phyloP scores from a whole-genome alignment of 2,888 invertebrate species.

The Tetragonisca angustula region DNA sequence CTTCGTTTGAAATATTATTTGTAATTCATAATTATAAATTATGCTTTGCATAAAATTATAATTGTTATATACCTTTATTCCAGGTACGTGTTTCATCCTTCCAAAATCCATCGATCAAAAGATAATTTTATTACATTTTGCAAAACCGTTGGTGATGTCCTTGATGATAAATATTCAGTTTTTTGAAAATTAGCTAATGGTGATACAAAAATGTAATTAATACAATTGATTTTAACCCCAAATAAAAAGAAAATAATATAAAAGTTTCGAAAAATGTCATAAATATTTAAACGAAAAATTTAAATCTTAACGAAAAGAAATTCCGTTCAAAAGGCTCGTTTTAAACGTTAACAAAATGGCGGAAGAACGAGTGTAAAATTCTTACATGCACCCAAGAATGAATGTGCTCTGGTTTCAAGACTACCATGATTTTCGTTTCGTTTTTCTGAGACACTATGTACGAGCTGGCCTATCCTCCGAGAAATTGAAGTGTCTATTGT shows the following conservation, averaged over 20 bases:
- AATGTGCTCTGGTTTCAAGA: neutral
- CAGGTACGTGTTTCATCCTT: neutral
- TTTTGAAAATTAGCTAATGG: neutral
- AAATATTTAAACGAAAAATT: neutral
- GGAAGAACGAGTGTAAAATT: neutral
- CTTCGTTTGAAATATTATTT: neutral
- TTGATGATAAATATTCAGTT: neutral
- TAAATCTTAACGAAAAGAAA: neutral
- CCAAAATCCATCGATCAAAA: neutral
- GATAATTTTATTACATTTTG: neutral
- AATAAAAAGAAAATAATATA: neutral
- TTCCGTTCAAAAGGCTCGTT: too few species aligned
- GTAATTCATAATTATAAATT: neutral
- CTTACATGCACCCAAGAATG: neutral
- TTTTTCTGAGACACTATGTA: slow-evolving; percentile 52
- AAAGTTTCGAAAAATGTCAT: neutral
- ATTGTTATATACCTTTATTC: neutral
- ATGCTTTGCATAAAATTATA: neutral
- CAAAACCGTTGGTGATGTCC: neutral
- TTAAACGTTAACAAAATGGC: slow-evolving; percentile 3
- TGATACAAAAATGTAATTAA: neutral
- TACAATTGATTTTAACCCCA: neutral
- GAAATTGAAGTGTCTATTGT: slow-evolving; percentile 75
- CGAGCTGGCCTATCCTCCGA: slow-evolving; percentile 49
- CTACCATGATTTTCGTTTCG: neutral